Conservation (phyloP, 2,797 vertebrate genomes). For the Halcyon chelicuti region DNA sequence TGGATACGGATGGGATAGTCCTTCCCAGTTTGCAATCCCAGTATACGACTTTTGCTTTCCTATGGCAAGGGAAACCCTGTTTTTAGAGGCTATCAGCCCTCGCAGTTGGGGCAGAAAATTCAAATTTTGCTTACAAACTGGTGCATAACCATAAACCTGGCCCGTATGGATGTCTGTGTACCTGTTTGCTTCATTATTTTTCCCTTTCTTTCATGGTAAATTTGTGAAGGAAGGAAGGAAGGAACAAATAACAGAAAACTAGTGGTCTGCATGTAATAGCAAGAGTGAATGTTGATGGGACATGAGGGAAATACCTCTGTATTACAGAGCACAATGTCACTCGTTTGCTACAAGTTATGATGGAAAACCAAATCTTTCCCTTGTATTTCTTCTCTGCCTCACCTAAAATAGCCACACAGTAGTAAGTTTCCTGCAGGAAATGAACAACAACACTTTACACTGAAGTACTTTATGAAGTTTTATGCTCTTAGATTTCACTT, state of each 20-base stretch:
- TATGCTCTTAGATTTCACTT: background rate
- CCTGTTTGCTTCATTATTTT: slow-evolving; percentile 11
- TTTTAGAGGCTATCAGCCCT: background rate
- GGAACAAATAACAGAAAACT: slow-evolving; percentile 35
- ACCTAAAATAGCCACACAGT: background rate
- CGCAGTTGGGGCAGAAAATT: background rate
- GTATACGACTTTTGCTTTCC: background rate
- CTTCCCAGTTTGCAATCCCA: background rate
- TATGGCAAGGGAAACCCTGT: background rate
- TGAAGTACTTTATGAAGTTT: background rate
- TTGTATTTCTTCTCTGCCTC: slow-evolving; percentile 7
- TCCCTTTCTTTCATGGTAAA: background rate
- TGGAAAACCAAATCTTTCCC: slow-evolving; percentile 27
- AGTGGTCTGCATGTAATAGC: background rate
- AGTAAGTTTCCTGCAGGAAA: background rate
- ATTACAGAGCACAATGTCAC: slow-evolving; percentile 9
- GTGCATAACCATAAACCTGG: background rate
- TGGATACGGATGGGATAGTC: background rate
- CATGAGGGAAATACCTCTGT: slow-evolving; percentile 22
- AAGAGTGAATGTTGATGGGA: background rate
- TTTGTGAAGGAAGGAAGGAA: slow-evolving; percentile 19
- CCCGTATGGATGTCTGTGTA: background rate
- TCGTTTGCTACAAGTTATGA: slow-evolving; percentile 40
- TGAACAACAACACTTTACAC: background rate
- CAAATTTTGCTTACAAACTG: background rate